Percentiles rank a stretch among this genome's conserved stretches.
These are phyloP conservation scores for Caloenas nicobarica DNA, from an alignment of 2,113 vertebrate genomes.

Conservation along the genomic window DNA sequence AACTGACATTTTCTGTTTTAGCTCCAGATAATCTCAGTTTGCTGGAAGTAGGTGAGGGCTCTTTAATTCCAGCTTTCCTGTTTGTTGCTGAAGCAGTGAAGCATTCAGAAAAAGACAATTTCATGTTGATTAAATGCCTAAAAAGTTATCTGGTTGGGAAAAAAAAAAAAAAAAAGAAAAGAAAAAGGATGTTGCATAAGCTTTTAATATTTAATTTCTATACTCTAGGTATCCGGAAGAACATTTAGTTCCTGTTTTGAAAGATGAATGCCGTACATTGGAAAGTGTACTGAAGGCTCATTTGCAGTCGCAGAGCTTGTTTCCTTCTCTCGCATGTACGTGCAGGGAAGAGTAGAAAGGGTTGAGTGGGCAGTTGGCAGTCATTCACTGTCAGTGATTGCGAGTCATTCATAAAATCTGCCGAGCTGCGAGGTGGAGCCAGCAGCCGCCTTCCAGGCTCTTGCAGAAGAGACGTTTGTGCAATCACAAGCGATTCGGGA, in stretches of 20 bases:
- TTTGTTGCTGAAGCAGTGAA: conserved; percentile 44
- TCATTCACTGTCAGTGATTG: conserved; percentile 75
- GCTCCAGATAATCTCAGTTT: not conserved
- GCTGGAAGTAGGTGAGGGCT: conserved; percentile 22
- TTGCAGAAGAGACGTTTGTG: conserved; percentile 64
- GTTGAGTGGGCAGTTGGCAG: conserved; percentile 82
- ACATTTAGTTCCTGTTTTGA: conserved; percentile 69
- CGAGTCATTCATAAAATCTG: conserved; percentile 81
- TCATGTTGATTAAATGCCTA: conserved; percentile 59
- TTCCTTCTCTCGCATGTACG: conserved; percentile 59
- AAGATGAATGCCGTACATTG: conserved; percentile 58
- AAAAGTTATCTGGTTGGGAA: conserved; percentile 54
- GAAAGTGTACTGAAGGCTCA: conserved; percentile 63
- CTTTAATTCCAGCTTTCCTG: conserved; percentile 36
- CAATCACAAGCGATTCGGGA: conserved; percentile 64
- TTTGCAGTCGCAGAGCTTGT: conserved; percentile 65
- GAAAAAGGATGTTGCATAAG: conserved; percentile 60
- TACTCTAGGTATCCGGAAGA: conserved; percentile 67
- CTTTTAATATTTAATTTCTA: conserved; percentile 72
- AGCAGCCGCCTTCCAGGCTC: conserved; percentile 52
- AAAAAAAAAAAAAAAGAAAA: not conserved
- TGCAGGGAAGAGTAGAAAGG: conserved; percentile 67
- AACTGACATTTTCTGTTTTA: not conserved
- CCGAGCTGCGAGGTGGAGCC: conserved; percentile 67
- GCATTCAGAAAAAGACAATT: conserved; percentile 47